Base-by-base conservation (phyloP, 2,113 vertebrate species). In the Chrysemys picta region DNA sequence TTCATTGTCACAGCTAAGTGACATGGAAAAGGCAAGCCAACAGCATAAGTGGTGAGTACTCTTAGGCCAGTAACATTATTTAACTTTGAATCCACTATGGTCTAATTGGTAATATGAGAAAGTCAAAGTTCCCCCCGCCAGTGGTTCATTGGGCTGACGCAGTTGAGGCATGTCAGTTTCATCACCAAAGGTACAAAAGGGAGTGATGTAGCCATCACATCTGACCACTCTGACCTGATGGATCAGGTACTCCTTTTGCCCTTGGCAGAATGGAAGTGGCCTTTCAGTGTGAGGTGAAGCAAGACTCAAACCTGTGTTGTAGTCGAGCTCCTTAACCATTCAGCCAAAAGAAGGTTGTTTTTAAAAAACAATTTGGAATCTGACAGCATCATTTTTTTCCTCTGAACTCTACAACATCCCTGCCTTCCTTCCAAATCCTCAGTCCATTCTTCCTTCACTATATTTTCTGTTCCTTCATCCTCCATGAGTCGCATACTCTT, bases 381-480 rank as follows among this genome's bases (percentile, higher is more conserved):
- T 89, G 83, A 81, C 53, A 59, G 42, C 42, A 29, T 50, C 38
- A 53, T 35, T 93, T 91, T 97, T 96, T 93, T 78, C 89, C 76
- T 84, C 80, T 91, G 80, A 82, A 92, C 81, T 62, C 83, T 80
- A 4, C 5, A 93, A 27, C 69, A 89, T 54, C 53, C 35, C 80
- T 90, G 76, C 22, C 42, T 93, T 82, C 88, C 72, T 86, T 93
- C 10, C 45, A 38, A 49, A 42, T 53, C 4, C 91, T 80, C 93
- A 38, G 82, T 38, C 56, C 11, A 45, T n/a, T 29, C 84, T 85
- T 85, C 76, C 38, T 47, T 38, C 54, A 54, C 84, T 81, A 11
- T 78, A 92, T 89, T 94, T 92, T 94, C 84, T 94, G 83, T 84
- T 91, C 69, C 25, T 96, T n/a, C 47, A 89, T 80, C 79, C 87